A percentile compares a stretch with the other conserved stretches of the same genome.
phyloP scores from a whole-genome alignment of 2,888 invertebrate genomes.

The Diplolepis rosae region DNA sequence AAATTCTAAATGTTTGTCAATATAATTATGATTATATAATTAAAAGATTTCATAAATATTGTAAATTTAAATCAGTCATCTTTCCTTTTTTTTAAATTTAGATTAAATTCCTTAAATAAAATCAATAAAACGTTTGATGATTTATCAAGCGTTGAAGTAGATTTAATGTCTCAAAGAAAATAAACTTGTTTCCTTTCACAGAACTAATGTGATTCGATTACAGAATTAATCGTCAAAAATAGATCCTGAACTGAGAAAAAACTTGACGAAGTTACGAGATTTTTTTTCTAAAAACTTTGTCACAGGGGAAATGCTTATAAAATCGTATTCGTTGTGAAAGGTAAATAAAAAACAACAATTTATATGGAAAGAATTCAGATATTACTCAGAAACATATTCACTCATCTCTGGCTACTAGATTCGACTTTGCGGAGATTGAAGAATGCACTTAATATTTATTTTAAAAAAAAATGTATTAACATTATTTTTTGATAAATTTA shows the following conservation, averaged over 20 bases:
- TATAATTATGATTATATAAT: no score
- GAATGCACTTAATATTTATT: no score
- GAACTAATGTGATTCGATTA: neutral
- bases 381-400: neutral
- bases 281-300: neutral
- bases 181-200: neutral
- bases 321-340: neutral
- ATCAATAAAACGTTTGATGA: no score
- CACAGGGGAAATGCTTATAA: neutral
- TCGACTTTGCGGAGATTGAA: neutral
- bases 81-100: no score
- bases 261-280: neutral
- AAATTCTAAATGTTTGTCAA: no score
- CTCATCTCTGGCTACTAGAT: neutral
- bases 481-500: no score
- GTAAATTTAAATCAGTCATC: no score
- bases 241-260: neutral
- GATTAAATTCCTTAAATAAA: no score
- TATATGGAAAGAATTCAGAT: neutral
- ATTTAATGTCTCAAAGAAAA: neutral
- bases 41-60: no score
- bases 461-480: no score
- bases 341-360: neutral
- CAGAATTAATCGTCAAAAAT: neutral
- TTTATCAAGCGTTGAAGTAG: no score